These are phyloP conservation scores for Perizoma flavofasciatum DNA, from an alignment of 2,888 invertebrate genomes.

Conservation along the genomic window DNA sequence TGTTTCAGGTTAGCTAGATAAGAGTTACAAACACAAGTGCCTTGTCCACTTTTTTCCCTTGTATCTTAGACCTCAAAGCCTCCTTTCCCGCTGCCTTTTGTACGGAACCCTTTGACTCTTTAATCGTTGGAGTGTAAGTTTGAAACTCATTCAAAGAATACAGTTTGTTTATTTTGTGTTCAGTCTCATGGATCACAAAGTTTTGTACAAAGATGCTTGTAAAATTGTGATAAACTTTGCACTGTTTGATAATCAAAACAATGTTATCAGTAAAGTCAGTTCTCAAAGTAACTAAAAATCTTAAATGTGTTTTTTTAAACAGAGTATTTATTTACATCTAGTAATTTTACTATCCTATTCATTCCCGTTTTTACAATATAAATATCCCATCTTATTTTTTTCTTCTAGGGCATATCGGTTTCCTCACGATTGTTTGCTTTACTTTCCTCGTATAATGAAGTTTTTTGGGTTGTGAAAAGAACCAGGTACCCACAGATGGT, in stretches of 20 bases:
- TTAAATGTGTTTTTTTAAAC: too few species aligned
- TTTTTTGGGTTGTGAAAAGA: too few species aligned
- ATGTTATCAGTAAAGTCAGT: too few species aligned
- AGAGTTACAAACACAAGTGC: neutral
- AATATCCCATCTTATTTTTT: too few species aligned
- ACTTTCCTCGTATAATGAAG: too few species aligned
- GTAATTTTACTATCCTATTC: too few species aligned
- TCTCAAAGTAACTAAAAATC: too few species aligned
- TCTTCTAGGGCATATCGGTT: too few species aligned
- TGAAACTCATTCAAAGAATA: constrained; percentile 33
- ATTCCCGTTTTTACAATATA: too few species aligned
- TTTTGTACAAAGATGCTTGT: constrained; percentile 12
- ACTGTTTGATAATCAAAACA: constrained; percentile 1
- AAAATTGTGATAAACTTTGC: constrained; percentile 19
- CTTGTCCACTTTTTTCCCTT: neutral
- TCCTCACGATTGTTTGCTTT: too few species aligned
- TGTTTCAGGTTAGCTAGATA: neutral
- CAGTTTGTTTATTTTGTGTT: constrained; percentile 29
- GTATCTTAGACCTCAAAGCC: neutral
- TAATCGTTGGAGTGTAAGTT: constrained; percentile 39
- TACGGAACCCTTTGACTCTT: constrained; percentile 35
- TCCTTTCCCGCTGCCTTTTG: constrained; percentile 33
- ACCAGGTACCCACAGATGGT: too few species aligned
- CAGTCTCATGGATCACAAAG: constrained; percentile 12
- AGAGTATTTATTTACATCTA: too few species aligned